These are phyloP conservation scores for Perithous albicinctus DNA, from an alignment of 2,888 invertebrate genomes.

Conservation along the genomic window DNA sequence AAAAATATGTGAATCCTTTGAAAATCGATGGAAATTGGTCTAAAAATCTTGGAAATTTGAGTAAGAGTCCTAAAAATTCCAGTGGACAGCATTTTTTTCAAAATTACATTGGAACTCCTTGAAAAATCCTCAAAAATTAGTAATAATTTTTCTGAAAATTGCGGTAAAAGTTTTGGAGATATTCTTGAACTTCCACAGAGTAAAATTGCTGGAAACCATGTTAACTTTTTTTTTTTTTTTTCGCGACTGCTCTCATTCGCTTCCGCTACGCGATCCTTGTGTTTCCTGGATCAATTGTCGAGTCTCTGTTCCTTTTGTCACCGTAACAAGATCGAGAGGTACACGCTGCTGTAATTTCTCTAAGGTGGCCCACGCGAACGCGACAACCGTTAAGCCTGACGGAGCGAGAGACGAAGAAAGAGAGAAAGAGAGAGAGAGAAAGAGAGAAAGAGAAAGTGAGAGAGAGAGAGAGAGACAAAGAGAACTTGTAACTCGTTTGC, in stretches of 20 bases:
- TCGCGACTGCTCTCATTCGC: constrained; percentile 10
- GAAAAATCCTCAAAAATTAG: too few species aligned
- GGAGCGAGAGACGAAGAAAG: constrained; percentile 4
- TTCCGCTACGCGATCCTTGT: constrained; percentile 28
- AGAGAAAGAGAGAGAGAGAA: neutral
- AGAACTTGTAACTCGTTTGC: constrained; percentile 15
- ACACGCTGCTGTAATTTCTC: neutral
- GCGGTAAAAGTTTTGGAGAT: neutral
- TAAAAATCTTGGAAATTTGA: too few species aligned
- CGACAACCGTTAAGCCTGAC: constrained; percentile 28
- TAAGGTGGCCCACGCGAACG: constrained; percentile 26
- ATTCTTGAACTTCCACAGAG: neutral
- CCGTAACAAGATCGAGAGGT: constrained; percentile 1
- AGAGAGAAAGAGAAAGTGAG: neutral
- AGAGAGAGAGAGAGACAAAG: neutral
- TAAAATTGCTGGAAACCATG: neutral
- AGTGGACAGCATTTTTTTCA: too few species aligned
- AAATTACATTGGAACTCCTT: too few species aligned
- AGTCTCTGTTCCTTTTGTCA: constrained; percentile 1
- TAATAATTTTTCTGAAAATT: too few species aligned
- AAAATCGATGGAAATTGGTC: too few species aligned
- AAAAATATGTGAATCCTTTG: too few species aligned
- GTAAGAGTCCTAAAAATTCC: too few species aligned
- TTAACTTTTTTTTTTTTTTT: neutral
- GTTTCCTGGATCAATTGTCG: constrained; percentile 37